Evolutionary conservation across 2,797 vertebrate species (phyloP), one percentile per base, ranked within the genome.

Genomic region (Gouania willdenowi): DNA sequence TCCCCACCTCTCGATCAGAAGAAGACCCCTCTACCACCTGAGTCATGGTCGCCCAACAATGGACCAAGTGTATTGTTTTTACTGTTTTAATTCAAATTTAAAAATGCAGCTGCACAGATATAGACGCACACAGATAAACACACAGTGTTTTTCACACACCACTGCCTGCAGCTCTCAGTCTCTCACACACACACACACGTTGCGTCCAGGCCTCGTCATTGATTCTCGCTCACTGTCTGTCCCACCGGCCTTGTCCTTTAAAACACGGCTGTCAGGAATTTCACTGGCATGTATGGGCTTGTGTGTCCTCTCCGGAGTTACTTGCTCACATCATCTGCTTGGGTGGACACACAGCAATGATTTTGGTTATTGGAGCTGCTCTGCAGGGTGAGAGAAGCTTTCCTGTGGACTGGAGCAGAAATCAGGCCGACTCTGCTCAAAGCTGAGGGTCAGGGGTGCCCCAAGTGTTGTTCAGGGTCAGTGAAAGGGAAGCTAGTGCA

Each of bases 141-240:
- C 19, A 28, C 8, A 37, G 12, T 31, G 9, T 8, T 21, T 19
- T 41, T 26, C 35, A 38, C 12, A 51, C 23, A 41, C 5, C 2
- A 23, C 20, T n/a, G 23, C 26, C 41, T 63, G 68, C 35, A 35
- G 56, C 54, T 37, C 41, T 52, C 34, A 24, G 26, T 51, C 66
- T 44, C 9, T 18, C 44, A 48, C 48, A 46, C 62, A 33, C 33
- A 18, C 44, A 48, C 48, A 46, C 62, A 33, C 33, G 4, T 48
- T 53, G 67, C 68, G 66, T 54, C 61, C 55, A 65, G 10, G 64
- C 77, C 73, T 77, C 64, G 79, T 72, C 84, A 90, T 88, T 81
- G 88, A 90, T 90, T 87, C 86, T 77, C 22, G 71, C 84, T 90
- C 76, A 66, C 62, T 79, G 69, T 31, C 62, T 43, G 62, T 82